Base-by-base conservation (phyloP, 92 coral and sea anemone genomes). In the Pocillopora grandis region DNA sequence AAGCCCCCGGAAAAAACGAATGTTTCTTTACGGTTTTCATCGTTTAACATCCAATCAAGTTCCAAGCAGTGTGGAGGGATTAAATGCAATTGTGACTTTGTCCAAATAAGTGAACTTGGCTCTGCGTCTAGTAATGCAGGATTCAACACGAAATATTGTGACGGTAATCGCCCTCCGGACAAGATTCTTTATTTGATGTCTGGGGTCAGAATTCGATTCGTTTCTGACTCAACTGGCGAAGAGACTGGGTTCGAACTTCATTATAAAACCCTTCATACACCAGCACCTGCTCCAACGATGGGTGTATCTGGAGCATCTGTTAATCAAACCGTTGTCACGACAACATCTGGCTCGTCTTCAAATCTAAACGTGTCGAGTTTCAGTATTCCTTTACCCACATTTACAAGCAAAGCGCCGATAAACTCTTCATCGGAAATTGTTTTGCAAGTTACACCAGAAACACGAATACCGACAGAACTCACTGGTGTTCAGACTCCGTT, bases 61-160 rank as follows among this genome's bases (percentile, higher is more conserved):
- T 66, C 91, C 23, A 72, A 68, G 5, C 73, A 83, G 55, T 90
- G 93, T 48, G 84, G 81, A 2, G 81, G 83, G 9, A 57, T 23
- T 14, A 76, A 78, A 48, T 91, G 94, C 72, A 79, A 75, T 42
- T 91, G 94, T 76, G 90, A 84, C 48, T 91, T 78, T 66, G 84
- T 91, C 76, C 91, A 88, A 57, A 57, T 91, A 11, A 79, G 78
- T 74, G 85, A 58, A 33, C 75, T 31, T 48, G 79, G 83, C 19
- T 73, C 82, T 13, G 31, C 81, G 19, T 11, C 33, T 62, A 75
- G 56, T 72, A 33, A 11, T 65, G n/a, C 64, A 21, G 80, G 80
- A 62, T 83, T 83, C 31, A 73, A 58, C 72, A 14, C 27, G 37
- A 86, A 83, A 71, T 90, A 67, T 72, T 90, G 93, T 42, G 84